Conservation (phyloP, 1,140 invertebrate genomes). For the Ceratosolen fusciceps region DNA sequence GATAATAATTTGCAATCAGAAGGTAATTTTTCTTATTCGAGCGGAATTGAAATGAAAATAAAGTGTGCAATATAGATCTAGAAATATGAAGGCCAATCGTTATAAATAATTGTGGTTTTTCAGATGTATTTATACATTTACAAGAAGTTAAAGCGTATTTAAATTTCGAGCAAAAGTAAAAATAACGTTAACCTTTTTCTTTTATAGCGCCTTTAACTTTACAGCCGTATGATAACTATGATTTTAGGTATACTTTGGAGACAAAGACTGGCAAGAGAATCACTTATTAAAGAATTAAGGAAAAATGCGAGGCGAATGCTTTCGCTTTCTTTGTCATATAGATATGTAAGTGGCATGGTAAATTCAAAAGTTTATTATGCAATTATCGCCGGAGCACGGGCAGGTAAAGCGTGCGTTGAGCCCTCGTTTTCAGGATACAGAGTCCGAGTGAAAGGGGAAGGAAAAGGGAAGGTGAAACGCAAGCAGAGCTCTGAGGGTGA, state of each 20-base stretch:
- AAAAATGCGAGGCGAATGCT: not conserved
- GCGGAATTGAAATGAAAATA: too few relatives aligned
- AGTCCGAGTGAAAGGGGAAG: too few relatives aligned
- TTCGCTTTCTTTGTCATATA: not conserved
- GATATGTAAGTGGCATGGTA: not conserved
- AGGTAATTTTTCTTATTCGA: too few relatives aligned
- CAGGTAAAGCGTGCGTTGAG: not conserved
- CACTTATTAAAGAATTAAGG: not conserved
- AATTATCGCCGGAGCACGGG: not conserved
- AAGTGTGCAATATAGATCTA: too few relatives aligned
- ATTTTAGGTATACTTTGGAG: not conserved
- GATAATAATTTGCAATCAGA: too few relatives aligned
- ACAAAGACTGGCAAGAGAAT: not conserved
- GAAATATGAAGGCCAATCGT: too few relatives aligned
- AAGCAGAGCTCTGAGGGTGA: too few relatives aligned
- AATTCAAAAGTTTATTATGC: not conserved
- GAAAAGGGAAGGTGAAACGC: too few relatives aligned
- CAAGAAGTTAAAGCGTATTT: not conserved
- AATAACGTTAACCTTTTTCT: not conserved
- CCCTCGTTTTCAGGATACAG: not conserved
- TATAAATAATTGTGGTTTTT: too few relatives aligned
- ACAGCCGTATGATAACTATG: not conserved
- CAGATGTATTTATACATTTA: not conserved
- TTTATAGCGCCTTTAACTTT: not conserved
- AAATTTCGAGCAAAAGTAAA: not conserved